Conservation (phyloP, 2,888 invertebrate species). For the Scaptomyza flava region DNA sequence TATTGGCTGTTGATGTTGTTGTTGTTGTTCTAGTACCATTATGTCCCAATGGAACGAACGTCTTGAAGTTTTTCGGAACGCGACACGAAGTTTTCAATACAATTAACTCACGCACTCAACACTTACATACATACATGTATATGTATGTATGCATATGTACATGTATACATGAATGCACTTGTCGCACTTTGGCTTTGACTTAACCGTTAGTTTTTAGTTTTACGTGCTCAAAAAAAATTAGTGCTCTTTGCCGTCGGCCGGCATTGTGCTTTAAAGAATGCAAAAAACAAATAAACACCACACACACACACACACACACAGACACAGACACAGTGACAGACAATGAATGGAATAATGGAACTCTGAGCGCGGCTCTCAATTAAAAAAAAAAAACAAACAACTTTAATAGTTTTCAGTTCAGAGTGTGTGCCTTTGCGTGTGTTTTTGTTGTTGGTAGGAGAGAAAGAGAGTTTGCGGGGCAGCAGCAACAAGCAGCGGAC, state of each 20-base stretch:
- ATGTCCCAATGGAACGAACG: slow-evolving; percentile 55
- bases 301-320: slow-evolving; percentile 5
- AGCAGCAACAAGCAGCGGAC: slow-evolving; percentile 63
- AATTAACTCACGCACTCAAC: slow-evolving; percentile 26
- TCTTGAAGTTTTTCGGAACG: slow-evolving; percentile 18
- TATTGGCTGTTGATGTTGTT: slow-evolving; percentile 22
- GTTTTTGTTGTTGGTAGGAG: neutral
- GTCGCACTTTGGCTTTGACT: slow-evolving; percentile 14
- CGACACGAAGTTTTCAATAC: slow-evolving; percentile 16
- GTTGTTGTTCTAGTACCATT: slow-evolving; percentile 82
- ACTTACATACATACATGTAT: slow-evolving; percentile 1
- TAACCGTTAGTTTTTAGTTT: slow-evolving; percentile 37
- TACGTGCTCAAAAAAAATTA: slow-evolving; percentile 60
- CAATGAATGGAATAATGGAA: neutral
- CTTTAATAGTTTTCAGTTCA: neutral
- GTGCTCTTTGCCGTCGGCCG: slow-evolving; percentile 63
- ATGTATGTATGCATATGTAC: neutral
- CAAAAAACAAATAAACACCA: slow-evolving; percentile 25
- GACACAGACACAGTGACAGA: neutral
- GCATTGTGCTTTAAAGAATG: slow-evolving; percentile 37
- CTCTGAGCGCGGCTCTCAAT: slow-evolving; percentile 10
- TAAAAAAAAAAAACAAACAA: slow-evolving; percentile 1
- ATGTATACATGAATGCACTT: slow-evolving; percentile 1
- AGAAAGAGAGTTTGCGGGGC: slow-evolving; percentile 31
- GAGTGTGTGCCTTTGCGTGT: slow-evolving; percentile 11